Evolutionary conservation across 2,113 vertebrate species (phyloP).

Genomic region (Phylloscopus trochiloides): DNA sequence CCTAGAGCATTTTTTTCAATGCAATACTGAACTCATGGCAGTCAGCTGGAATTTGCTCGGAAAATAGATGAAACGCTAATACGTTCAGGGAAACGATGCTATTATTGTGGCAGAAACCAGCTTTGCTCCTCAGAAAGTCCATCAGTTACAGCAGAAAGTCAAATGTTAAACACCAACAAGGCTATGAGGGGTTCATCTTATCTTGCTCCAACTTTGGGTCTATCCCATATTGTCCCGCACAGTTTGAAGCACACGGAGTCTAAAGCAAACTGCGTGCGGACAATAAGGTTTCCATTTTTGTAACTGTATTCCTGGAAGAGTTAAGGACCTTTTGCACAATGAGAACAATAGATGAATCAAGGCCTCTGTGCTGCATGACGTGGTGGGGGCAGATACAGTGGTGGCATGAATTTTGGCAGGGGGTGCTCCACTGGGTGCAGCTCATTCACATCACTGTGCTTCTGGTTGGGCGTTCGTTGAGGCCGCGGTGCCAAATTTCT

Average conservation of each 20-base stretch:
- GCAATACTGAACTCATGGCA: background rate
- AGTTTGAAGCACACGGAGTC: background rate
- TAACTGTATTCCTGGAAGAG: constrained; percentile 70
- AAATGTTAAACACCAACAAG: background rate
- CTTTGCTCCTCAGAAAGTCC: constrained; percentile 44
- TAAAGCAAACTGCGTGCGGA: background rate
- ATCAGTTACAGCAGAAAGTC: constrained; percentile 73
- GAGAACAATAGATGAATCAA: constrained; percentile 67
- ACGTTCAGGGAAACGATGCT: background rate
- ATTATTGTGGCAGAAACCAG: background rate
- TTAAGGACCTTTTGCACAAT: constrained; percentile 53
- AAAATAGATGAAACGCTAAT: constrained; percentile 1
- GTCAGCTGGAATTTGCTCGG: background rate
- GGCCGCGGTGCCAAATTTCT: accelerated
- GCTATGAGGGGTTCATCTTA: background rate
- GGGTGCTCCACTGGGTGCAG: background rate
- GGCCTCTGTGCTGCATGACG: background rate
- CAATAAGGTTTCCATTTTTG: constrained; percentile 63
- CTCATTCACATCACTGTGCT: background rate
- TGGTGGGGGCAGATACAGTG: background rate
- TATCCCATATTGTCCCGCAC: background rate
- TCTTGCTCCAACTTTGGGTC: background rate
- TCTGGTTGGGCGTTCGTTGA: accelerated
- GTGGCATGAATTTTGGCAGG: background rate
- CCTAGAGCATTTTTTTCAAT: constrained; percentile 5